Conservation (phyloP, 2,113 vertebrate species). For the Grammomys dolichurus region DNA sequence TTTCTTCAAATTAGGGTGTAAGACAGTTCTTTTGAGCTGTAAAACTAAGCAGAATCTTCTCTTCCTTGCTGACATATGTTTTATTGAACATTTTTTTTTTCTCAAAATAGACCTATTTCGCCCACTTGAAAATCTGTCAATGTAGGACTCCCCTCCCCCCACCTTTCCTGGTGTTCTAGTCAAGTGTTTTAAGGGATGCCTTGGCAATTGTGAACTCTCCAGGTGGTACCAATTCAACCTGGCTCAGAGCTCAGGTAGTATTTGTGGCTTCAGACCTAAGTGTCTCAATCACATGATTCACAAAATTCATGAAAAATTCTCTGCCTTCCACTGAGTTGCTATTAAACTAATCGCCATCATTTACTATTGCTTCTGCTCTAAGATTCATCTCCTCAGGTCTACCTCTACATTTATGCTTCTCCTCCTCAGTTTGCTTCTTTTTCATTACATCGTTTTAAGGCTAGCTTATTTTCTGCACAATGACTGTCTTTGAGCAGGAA, state of each 20-base stretch:
- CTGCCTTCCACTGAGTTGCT: background rate
- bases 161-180: constrained; percentile 62
- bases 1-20: constrained; percentile 64
- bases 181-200: constrained; percentile 52
- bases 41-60: constrained; percentile 74
- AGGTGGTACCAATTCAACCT: constrained; percentile 61
- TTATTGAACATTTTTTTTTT: constrained; percentile 77
- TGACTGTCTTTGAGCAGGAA: background rate
- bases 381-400: background rate
- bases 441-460: background rate
- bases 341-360: background rate
- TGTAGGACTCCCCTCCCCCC: constrained; percentile 49
- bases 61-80: constrained; percentile 80
- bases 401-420: background rate
- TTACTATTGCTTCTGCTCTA: background rate
- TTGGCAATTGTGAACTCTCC: constrained; percentile 11
- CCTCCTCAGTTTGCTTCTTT: constrained; percentile 15
- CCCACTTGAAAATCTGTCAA: constrained; percentile 80
- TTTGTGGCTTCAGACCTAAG: constrained; percentile 59
- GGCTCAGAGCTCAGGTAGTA: constrained; percentile 46
- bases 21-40: constrained; percentile 65
- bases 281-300: background rate
- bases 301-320: constrained; percentile 49
- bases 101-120: constrained; percentile 78
- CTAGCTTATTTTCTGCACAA: background rate